These are phyloP conservation scores for Drepana arcuata DNA, from an alignment of 1,140 invertebrate genomes.

Conservation along the genomic window DNA sequence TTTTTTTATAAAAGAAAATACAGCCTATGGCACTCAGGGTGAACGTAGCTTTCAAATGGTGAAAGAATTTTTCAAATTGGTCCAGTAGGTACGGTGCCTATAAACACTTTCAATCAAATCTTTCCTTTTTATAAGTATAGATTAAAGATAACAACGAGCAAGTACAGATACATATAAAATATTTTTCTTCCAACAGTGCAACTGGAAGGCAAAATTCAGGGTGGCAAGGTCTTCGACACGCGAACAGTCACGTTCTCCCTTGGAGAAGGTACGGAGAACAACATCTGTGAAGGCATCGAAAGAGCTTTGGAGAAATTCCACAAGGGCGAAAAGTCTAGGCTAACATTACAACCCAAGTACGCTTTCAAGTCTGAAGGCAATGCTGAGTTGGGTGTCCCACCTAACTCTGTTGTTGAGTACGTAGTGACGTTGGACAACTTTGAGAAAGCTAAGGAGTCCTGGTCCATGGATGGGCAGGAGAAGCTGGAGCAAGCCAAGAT, in stretches of 20 bases:
- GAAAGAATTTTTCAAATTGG: too few relatives aligned
- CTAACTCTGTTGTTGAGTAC: constrained; percentile 86
- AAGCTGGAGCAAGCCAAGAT: constrained; percentile 87
- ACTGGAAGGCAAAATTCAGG: constrained; percentile 77
- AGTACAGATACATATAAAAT: too few relatives aligned
- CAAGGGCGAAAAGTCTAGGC: constrained; percentile 82
- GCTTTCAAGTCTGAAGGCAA: constrained; percentile 86
- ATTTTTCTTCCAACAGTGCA: constrained; percentile 86
- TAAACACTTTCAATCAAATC: too few relatives aligned
- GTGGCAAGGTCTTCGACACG: constrained; percentile 31
- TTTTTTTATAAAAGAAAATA: too few relatives aligned
- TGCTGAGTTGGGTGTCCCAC: constrained; percentile 80
- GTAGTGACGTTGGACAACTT: constrained; percentile 86
- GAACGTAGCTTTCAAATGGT: too few relatives aligned
- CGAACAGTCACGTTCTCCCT: constrained; percentile 86
- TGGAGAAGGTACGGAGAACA: constrained; percentile 86
- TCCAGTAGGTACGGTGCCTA: too few relatives aligned
- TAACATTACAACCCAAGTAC: constrained; percentile 85
- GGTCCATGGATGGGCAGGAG: constrained; percentile 84
- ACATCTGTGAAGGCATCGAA: constrained; percentile 89
- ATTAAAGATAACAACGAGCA: too few relatives aligned
- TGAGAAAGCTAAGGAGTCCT: constrained; percentile 87
- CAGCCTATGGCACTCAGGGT: too few relatives aligned
- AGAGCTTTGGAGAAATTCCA: constrained; percentile 88
- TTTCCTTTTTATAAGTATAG: too few relatives aligned